phyloP scores from a whole-genome alignment of 2,888 invertebrate genomes.

The Neoitamus cyanurus region DNA sequence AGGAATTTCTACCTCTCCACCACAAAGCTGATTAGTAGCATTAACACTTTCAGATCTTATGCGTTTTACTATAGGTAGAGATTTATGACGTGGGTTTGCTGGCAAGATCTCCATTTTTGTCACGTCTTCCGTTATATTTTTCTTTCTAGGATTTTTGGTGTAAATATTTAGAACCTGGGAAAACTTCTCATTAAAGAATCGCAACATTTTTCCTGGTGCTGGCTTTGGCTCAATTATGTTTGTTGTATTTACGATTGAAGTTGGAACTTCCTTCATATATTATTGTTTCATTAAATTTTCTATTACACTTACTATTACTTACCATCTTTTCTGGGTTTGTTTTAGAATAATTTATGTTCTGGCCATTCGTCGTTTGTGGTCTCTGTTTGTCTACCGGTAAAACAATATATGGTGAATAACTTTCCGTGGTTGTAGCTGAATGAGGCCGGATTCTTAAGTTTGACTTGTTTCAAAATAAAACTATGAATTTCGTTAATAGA shows the following conservation, averaged over 20 bases:
- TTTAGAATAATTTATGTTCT: neutral
- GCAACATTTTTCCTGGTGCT: conserved; percentile 43
- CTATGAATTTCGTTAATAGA: neutral
- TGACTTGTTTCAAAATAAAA: neutral
- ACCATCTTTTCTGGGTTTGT: neutral
- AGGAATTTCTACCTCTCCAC: neutral
- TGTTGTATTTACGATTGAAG: neutral
- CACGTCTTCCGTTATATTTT: neutral
- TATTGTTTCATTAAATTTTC: neutral
- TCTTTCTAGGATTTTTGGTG: neutral
- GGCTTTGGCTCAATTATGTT: conserved; percentile 7
- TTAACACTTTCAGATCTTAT: neutral
- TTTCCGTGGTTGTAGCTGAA: neutral
- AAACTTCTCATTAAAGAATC: conserved; percentile 42
- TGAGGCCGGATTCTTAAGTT: neutral
- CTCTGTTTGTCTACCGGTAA: too few relatives aligned
- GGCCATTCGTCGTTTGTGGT: too few relatives aligned
- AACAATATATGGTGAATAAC: too few relatives aligned
- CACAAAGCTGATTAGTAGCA: neutral
- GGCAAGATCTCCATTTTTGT: conserved; percentile 4
- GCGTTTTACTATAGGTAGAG: neutral
- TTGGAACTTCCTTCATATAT: neutral
- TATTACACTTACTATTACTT: neutral
- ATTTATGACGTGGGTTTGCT: neutral
- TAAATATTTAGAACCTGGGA: conserved; percentile 30